A percentile compares a stretch with the other conserved stretches of the same genome.
These are phyloP conservation scores for Anastrepha obliqua DNA, from an alignment of 1,140 invertebrate species.

Conservation along the genomic window DNA sequence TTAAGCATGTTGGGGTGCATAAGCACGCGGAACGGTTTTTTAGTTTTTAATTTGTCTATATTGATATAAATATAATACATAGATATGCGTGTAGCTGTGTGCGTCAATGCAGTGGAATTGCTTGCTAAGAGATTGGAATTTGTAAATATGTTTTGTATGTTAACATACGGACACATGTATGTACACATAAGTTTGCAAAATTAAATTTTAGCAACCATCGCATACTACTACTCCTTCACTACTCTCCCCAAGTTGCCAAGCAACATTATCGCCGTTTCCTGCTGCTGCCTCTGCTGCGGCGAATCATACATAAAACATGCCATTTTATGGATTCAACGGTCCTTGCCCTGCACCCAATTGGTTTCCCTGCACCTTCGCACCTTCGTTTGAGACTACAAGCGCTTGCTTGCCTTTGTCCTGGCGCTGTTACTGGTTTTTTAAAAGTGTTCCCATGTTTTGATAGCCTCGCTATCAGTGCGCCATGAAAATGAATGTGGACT, in stretches of 20 bases:
- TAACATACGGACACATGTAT: background rate
- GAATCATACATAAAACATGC: background rate
- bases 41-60: background rate
- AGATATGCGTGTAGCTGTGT: background rate
- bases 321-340: background rate
- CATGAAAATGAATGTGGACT: conserved; percentile 74
- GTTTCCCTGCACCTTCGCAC: background rate
- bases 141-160: background rate
- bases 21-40: background rate
- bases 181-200: conserved; percentile 21
- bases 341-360: background rate
- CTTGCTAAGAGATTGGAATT: too few relatives aligned
- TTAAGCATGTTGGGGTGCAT: background rate
- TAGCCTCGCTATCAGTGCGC: conserved; percentile 73
- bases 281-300: background rate
- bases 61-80: background rate
- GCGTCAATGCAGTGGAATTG: too few relatives aligned
- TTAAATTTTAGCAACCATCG: background rate
- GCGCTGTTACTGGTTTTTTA: conserved; percentile 63
- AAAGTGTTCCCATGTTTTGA: conserved; percentile 74
- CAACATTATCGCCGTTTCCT: background rate
- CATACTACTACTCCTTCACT: background rate
- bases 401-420: conserved; percentile 35
- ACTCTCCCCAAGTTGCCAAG: too few relatives aligned
- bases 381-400: background rate